Evolutionary conservation across 1,140 invertebrate genomes (phyloP).

Genomic region (Trissolcus basalis): DNA sequence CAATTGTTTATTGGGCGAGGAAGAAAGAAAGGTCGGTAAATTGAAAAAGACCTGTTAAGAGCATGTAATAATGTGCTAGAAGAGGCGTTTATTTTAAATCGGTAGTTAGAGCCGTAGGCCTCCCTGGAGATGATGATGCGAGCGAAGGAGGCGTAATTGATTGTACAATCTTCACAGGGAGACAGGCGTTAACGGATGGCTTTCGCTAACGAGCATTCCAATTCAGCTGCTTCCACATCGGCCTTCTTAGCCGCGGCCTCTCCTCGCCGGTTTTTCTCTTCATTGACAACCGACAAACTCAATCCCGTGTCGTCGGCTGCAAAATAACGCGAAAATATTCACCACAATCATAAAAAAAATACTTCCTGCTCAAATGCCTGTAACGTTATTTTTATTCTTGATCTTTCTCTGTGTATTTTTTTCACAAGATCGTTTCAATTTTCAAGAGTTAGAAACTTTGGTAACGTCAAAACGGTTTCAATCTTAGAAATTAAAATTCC

Average conservation of each 20-base stretch:
- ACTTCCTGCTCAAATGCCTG: too few relatives aligned
- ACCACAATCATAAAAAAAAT: too few relatives aligned
- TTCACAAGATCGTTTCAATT: neutral
- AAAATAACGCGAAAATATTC: neutral
- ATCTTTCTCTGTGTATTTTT: neutral
- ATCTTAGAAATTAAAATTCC: too few relatives aligned
- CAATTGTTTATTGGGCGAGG: neutral
- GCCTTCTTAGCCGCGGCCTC: constrained; percentile 44
- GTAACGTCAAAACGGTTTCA: too few relatives aligned
- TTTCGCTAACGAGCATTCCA: constrained; percentile 76
- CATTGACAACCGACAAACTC: constrained; percentile 44
- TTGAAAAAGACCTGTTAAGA: constrained; percentile 26
- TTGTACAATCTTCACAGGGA: constrained; percentile 72
- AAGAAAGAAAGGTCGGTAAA: neutral
- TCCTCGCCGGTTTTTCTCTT: constrained; percentile 44
- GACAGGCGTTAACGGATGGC: constrained; percentile 77
- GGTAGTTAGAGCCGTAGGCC: constrained; percentile 70
- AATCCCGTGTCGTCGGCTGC: constrained; percentile 12
- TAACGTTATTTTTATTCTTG: neutral
- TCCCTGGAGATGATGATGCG: constrained; percentile 73
- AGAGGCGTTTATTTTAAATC: constrained; percentile 74
- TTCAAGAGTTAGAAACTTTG: too few relatives aligned
- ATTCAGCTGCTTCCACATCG: constrained; percentile 62
- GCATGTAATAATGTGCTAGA: constrained; percentile 48
- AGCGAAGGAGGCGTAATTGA: constrained; percentile 75